Conservation (phyloP, 1,140 invertebrate species). For the Brachionus paranguensis region DNA sequence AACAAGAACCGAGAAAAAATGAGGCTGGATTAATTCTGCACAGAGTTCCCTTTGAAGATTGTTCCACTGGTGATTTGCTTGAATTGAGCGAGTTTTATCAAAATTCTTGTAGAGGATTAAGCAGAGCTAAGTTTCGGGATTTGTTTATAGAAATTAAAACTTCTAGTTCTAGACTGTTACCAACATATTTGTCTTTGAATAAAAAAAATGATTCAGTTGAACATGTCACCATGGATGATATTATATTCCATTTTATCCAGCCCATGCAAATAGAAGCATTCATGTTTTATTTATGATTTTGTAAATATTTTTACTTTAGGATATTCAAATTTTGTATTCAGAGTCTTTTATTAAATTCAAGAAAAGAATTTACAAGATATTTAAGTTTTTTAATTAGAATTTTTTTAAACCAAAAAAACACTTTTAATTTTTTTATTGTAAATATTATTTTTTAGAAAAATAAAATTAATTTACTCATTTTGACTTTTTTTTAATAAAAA, state of each 20-base stretch:
- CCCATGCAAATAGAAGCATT: slow-evolving; percentile 22
- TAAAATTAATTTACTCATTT: too few relatives aligned
- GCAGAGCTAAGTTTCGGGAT: neutral
- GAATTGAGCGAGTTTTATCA: neutral
- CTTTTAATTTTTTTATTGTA: too few relatives aligned
- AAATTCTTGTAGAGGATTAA: neutral
- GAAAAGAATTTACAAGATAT: too few relatives aligned
- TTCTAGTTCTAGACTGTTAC: neutral
- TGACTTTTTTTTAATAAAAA: too few relatives aligned
- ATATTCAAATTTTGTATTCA: too few relatives aligned
- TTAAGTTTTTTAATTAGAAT: too few relatives aligned
- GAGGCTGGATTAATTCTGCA: slow-evolving; percentile 25
- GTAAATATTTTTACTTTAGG: neutral
- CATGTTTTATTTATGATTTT: neutral
- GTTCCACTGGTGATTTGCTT: neutral
- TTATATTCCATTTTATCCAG: neutral
- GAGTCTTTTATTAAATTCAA: too few relatives aligned
- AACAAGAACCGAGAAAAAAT: neutral
- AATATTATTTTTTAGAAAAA: too few relatives aligned
- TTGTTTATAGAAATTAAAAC: neutral
- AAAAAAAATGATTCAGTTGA: neutral
- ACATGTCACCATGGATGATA: neutral
- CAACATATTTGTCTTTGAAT: neutral
- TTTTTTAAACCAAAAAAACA: too few relatives aligned
- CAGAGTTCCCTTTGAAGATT: slow-evolving; percentile 17